Conservation (phyloP, 1,140 invertebrate genomes). For the Ostrea edulis region DNA sequence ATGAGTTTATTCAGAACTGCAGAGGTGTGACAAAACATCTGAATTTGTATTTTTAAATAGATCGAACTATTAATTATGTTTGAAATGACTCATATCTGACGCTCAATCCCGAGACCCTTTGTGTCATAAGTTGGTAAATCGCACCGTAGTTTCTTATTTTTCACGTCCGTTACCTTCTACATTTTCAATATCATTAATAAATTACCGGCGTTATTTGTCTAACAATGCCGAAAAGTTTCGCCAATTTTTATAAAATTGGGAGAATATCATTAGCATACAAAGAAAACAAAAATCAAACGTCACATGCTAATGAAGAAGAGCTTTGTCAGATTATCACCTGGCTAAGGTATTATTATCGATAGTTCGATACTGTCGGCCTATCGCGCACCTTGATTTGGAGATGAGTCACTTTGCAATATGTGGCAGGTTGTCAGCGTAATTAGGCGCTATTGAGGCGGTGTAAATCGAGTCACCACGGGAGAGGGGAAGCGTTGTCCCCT, state of each 20-base stretch:
- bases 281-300: constrained; percentile 8
- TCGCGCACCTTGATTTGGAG: constrained; percentile 19
- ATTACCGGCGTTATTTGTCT: not conserved
- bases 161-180: not conserved
- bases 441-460: constrained; percentile 6
- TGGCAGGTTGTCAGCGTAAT: constrained; percentile 26
- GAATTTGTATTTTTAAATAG: constrained; percentile 11
- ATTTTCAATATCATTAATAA: not conserved
- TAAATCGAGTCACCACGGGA: constrained; percentile 1
- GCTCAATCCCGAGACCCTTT: not conserved
- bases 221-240: not conserved
- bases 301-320: constrained; percentile 21
- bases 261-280: constrained; percentile 11
- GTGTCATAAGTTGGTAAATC: not conserved
- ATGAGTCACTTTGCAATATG: constrained; percentile 35
- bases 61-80: constrained; percentile 14
- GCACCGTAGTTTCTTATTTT: not conserved
- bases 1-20: not conserved
- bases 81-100: constrained; percentile 13
- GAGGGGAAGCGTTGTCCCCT: constrained; percentile 25
- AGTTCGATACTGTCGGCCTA: constrained; percentile 23
- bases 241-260: not conserved
- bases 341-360: constrained; percentile 5
- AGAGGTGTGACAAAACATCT: constrained; percentile 2
- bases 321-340: constrained; percentile 31